phyloP scores from a whole-genome alignment of 2,797 vertebrate genomes.

The Lagodon rhomboides region DNA sequence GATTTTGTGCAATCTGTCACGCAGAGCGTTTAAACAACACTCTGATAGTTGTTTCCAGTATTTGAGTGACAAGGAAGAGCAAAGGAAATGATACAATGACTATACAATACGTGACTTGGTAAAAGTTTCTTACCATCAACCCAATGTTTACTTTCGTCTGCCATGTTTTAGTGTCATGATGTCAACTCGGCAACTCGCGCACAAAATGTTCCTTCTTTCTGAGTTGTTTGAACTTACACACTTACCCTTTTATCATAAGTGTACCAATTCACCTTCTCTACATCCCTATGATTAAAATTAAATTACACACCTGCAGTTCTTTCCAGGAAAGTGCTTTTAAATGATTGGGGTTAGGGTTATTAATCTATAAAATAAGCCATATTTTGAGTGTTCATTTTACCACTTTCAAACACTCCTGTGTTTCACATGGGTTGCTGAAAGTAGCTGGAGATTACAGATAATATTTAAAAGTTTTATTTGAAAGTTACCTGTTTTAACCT shows the following conservation, averaged over 20 bases:
- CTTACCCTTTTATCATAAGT: background rate
- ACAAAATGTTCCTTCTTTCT: no score
- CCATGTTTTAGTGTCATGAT: no score
- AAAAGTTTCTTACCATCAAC: no score
- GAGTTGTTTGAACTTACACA: no score
- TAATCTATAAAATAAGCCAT: background rate
- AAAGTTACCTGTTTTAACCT: background rate
- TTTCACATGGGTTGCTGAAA: background rate
- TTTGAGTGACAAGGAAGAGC: no score
- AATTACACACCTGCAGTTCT: background rate
- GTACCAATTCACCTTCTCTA: background rate
- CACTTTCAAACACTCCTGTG: slow-evolving; percentile 2
- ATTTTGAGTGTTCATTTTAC: background rate
- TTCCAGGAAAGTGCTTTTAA: background rate
- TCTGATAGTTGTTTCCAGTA: no score
- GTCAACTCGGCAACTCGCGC: no score
- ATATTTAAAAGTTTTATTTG: background rate
- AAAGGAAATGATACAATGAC: no score
- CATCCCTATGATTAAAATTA: background rate
- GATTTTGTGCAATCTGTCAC: no score
- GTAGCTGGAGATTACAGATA: slow-evolving; percentile 1
- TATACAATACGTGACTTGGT: no score
- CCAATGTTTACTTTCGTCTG: no score
- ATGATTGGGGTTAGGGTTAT: background rate
- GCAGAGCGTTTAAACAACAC: no score